Conservation (phyloP, 35 echinoderm and acorn worm genomes). For the Chiridota heheva region DNA sequence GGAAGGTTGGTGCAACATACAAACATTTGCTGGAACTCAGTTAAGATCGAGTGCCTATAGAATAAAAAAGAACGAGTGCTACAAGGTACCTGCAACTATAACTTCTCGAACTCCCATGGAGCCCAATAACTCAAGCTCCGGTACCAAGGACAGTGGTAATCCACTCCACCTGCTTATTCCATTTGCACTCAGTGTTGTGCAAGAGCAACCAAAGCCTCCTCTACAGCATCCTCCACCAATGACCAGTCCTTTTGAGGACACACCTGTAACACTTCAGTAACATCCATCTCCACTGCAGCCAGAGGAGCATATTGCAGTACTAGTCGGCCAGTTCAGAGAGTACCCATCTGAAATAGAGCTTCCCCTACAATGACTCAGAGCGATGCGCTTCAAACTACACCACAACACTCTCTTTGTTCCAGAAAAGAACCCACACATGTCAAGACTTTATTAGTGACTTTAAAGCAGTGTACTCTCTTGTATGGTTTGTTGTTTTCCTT, state of each 20-base stretch:
- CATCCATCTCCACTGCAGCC: too few relatives aligned
- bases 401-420: too few relatives aligned
- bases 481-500: too few relatives aligned
- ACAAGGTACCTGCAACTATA: slow-evolving; percentile 29
- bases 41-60: slow-evolving; percentile 36
- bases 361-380: not conserved
- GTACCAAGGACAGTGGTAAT: not conserved
- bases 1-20: slow-evolving; percentile 58
- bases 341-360: not conserved
- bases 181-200: not conserved
- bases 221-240: too few relatives aligned
- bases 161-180: not conserved
- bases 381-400: not conserved
- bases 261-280: too few relatives aligned
- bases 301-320: too few relatives aligned
- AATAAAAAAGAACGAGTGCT: slow-evolving; percentile 48
- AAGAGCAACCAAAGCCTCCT: too few relatives aligned
- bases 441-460: too few relatives aligned
- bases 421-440: too few relatives aligned
- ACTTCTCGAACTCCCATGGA: not conserved
- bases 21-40: slow-evolving; percentile 59
- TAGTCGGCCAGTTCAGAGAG: too few relatives aligned
- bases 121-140: not conserved
- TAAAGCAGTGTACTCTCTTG: too few relatives aligned
- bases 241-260: too few relatives aligned